Conservation (phyloP, 2,888 invertebrate species). For the Tetheella fluctuosa region DNA sequence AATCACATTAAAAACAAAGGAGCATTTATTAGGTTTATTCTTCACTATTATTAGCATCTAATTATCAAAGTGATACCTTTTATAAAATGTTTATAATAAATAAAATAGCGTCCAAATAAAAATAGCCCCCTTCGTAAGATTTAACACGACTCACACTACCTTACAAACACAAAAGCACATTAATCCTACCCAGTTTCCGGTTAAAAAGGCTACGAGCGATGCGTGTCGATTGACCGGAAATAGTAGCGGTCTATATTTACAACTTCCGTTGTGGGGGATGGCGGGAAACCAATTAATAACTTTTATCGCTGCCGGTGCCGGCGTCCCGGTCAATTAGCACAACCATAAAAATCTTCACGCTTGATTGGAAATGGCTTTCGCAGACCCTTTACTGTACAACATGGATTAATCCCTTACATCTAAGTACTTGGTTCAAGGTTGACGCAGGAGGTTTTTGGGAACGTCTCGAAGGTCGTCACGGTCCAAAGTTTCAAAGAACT, state of each 20-base stretch:
- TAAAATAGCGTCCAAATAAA: no score
- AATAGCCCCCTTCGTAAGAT: not conserved
- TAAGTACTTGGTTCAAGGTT: not conserved
- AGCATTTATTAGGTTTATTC: no score
- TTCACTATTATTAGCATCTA: no score
- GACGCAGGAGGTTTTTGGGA: not conserved
- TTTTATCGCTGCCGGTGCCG: slow-evolving; percentile 77
- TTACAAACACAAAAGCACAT: not conserved
- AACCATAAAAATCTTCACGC: slow-evolving; percentile 77
- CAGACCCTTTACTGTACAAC: slow-evolving; percentile 8
- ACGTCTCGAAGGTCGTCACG: no score
- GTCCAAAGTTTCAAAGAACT: no score
- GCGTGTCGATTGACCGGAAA: slow-evolving; percentile 77
- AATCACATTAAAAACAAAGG: no score
- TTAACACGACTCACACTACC: not conserved
- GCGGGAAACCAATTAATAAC: slow-evolving; percentile 81
- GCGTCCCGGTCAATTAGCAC: slow-evolving; percentile 74
- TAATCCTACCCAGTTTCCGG: slow-evolving; percentile 38
- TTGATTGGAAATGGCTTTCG: slow-evolving; percentile 61
- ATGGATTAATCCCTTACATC: not conserved
- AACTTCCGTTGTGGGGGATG: slow-evolving; percentile 70
- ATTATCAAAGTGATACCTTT: no score
- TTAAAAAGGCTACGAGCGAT: slow-evolving; percentile 57
- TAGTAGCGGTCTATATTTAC: slow-evolving; percentile 77
- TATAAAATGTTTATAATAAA: no score